Evolutionary conservation across 2,113 vertebrate genomes (phyloP).

Genomic region (Hippoglossus stenolepis): DNA sequence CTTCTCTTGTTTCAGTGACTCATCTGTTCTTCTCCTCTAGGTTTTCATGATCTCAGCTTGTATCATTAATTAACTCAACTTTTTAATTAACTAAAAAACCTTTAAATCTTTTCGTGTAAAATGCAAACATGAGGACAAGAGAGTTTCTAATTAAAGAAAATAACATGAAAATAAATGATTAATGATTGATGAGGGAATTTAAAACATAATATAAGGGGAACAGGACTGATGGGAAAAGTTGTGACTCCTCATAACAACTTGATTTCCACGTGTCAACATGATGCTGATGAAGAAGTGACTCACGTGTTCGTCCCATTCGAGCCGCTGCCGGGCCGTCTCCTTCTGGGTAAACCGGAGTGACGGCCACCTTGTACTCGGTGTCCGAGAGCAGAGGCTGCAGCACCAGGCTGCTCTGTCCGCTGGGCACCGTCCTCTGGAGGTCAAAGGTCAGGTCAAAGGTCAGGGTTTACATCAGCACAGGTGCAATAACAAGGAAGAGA

Average conservation of each 20-base stretch:
- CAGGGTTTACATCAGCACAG: neutral
- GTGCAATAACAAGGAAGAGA: no score
- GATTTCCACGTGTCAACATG: no score
- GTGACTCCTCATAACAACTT: no score
- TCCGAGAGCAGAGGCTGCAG: conserved; percentile 89
- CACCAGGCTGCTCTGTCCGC: conserved; percentile 83
- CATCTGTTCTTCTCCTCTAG: no score
- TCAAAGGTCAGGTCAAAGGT: neutral
- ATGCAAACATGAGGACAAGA: no score
- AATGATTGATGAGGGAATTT: neutral
- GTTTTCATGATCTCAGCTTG: no score
- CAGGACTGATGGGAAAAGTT: neutral
- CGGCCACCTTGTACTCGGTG: conserved; percentile 88
- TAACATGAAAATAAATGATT: neutral
- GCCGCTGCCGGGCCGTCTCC: conserved; percentile 86
- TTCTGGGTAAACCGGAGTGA: conserved; percentile 88
- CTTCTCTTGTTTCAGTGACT: no score
- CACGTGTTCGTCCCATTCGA: conserved; percentile 83
- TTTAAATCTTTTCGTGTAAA: no score
- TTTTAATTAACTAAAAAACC: no score
- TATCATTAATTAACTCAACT: no score
- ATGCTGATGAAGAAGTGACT: conserved; percentile 17
- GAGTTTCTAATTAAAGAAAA: no score
- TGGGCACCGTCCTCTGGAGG: conserved; percentile 80
- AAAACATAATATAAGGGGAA: no score